Conservation (phyloP, 2,888 invertebrate genomes). For the Yponomeuta evonymella region DNA sequence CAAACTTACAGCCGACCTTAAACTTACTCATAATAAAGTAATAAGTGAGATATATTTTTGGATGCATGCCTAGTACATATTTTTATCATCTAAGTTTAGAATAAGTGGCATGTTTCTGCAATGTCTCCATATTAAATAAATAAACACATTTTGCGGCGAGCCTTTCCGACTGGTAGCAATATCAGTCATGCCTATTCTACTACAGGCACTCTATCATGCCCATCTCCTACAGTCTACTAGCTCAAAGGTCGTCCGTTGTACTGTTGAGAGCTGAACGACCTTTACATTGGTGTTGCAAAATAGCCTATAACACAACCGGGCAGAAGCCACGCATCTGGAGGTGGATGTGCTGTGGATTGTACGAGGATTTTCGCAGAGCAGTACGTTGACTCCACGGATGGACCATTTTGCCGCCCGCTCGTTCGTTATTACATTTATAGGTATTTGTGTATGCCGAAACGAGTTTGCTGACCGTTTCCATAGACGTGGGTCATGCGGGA, state of each 20-base stretch:
- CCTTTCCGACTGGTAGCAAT: neutral
- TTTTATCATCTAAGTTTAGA: no score
- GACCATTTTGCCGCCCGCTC: constrained; percentile 46
- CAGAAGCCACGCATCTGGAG: no score
- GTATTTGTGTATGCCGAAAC: constrained; percentile 46
- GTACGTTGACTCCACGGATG: constrained; percentile 59
- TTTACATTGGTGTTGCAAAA: neutral
- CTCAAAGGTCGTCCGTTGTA: neutral
- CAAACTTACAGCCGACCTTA: neutral
- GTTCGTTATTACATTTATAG: constrained; percentile 27
- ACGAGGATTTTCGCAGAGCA: constrained; percentile 15
- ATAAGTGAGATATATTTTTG: no score
- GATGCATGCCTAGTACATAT: no score
- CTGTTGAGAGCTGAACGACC: neutral
- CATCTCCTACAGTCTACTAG: neutral
- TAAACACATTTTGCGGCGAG: neutral
- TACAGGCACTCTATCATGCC: neutral
- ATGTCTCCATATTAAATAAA: no score
- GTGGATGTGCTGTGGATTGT: neutral
- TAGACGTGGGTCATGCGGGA: constrained; percentile 19
- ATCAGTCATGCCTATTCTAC: neutral
- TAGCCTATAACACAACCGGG: no score
- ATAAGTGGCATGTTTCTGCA: no score
- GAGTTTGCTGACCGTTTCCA: constrained; percentile 49
- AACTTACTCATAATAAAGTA: no score